Evolutionary conservation across 2,888 invertebrate species (phyloP).

Genomic region (Eretmocerus hayati): DNA sequence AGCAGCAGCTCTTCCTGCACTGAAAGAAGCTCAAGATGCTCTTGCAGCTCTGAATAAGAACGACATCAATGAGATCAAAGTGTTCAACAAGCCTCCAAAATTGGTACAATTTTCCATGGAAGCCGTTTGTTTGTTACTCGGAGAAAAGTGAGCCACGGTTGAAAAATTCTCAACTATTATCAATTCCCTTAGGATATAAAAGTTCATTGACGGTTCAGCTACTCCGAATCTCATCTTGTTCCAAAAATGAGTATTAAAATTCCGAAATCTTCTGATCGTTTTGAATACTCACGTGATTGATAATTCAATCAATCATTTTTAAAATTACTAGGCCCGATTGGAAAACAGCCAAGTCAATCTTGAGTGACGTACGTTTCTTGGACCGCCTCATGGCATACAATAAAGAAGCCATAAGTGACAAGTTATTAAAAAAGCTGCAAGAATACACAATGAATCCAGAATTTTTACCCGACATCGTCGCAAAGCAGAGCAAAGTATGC

Average conservation of each 20-base stretch:
- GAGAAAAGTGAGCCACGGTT: constrained; percentile 75
- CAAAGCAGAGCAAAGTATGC: constrained; percentile 80
- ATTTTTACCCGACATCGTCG: constrained; percentile 76
- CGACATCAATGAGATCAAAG: constrained; percentile 84
- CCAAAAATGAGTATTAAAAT: too few species aligned
- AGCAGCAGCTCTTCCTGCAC: constrained; percentile 77
- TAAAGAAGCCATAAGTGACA: constrained; percentile 78
- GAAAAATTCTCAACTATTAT: too few species aligned
- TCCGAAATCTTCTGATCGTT: too few species aligned
- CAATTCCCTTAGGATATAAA: too few species aligned
- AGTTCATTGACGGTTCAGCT: too few species aligned
- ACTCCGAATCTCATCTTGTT: too few species aligned
- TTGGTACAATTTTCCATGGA: constrained; percentile 88
- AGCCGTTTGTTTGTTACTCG: constrained; percentile 77
- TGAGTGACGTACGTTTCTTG: constrained; percentile 78
- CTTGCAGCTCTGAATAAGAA: constrained; percentile 79
- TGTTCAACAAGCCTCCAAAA: constrained; percentile 81
- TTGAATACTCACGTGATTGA: background rate
- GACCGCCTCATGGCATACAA: constrained; percentile 77
- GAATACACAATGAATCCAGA: constrained; percentile 78
- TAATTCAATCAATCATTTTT: background rate
- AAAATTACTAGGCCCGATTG: constrained; percentile 65
- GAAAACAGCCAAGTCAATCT: constrained; percentile 71
- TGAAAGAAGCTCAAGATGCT: constrained; percentile 78
- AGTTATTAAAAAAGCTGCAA: constrained; percentile 69